A percentile compares a stretch with the other conserved stretches of the same genome.
phyloP scores from a whole-genome alignment of 2,888 invertebrate genomes.

The Perizoma flavofasciatum region DNA sequence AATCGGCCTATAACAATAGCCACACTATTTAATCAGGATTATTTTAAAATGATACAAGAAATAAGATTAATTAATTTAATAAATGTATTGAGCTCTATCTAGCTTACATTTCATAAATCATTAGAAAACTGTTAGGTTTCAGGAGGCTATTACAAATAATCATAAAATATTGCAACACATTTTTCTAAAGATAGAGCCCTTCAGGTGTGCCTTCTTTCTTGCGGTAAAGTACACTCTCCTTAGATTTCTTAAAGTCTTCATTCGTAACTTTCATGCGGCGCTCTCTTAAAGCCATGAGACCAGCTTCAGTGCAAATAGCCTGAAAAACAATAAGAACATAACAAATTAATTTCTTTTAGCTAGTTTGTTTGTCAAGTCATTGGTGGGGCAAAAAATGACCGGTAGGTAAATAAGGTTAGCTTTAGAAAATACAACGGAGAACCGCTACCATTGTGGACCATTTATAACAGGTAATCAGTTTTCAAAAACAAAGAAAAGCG shows the following conservation, averaged over 20 bases:
- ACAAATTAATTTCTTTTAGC: neutral
- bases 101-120: no score
- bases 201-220: conserved; percentile 99
- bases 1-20: no score
- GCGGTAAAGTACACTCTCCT: conserved; percentile 99
- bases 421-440: no score
- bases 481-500: no score
- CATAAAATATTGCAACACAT: conserved; percentile 20
- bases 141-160: conserved; percentile 13
- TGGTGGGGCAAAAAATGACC: no score
- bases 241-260: conserved; percentile 99
- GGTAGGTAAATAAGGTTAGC: no score
- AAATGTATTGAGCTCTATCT: conserved; percentile 22
- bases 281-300: conserved; percentile 98
- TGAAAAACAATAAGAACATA: conserved; percentile 57
- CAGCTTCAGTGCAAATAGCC: conserved; percentile 99
- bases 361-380: no score
- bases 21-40: no score
- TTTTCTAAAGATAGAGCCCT: conserved; percentile 95
- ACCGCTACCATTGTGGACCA: no score
- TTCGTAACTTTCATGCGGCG: conserved; percentile 99
- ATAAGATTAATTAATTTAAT: conserved; percentile 7
- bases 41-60: neutral
- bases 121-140: conserved; percentile 17
- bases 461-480: no score